Evolutionary conservation across 2,113 vertebrate species (phyloP), one percentile per base, ranked within the genome.

Genomic region (Parus major): DNA sequence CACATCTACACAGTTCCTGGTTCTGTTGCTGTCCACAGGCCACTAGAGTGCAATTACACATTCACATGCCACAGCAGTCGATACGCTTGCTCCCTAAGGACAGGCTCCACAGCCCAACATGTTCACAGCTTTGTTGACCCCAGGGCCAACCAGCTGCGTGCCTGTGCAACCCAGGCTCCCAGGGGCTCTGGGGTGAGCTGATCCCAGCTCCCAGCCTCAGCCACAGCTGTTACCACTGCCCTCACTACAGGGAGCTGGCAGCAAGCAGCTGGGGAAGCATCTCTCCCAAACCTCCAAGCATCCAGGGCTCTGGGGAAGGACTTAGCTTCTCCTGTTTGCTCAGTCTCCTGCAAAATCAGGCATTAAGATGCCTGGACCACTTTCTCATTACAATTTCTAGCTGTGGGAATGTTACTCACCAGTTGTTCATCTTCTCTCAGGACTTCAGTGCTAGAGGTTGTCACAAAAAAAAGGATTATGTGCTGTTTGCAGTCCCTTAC

Each of bases 181-280:
- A 3, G 21, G 53, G 17, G 15, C 60, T 71, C 50, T 0, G 0
- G 15, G 21, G 3, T 0, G 8, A 71, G 70, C 31, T 47, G 70
- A 39, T 55, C 63, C 65, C 42, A 31, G 36, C 31, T 60, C 56
- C 15, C 27, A 59, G 49, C 35, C 53, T 55, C 68, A 75, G n/a
- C 24, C 76, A 24, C 44, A 47, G 64, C 82, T 70, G 28, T 31
- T 31, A 66, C 39, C 7, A 7, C 47, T 68, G 47, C 66, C 66
- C 35, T 76, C 3, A 0, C 66, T 50, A 23, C 56, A 55, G 44
- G 21, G 42, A 71, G 15, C 42, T 5, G 11, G 86, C 66, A 55
- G 29, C 53, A 75, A 79, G 57, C 65, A 76, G 35, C 56, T 41
- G 29, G 57, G 23, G 10, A 35, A 88, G 36, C 61, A 47, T 23